These are phyloP conservation scores for Nezara viridula DNA, from an alignment of 2,888 invertebrate species.

Conservation along the genomic window DNA sequence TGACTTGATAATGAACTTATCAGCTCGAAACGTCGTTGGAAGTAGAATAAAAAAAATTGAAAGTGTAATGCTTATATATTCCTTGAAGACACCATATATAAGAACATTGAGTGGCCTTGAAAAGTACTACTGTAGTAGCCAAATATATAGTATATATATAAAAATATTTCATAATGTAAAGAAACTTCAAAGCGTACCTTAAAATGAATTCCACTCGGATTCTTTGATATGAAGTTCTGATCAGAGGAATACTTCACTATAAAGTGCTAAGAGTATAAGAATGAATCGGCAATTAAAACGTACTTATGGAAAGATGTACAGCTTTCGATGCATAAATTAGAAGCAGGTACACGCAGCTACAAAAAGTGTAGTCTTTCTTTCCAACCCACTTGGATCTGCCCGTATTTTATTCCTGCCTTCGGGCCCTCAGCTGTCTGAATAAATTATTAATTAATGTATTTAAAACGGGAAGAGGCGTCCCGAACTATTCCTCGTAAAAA, in stretches of 20 bases:
- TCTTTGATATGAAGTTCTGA: background rate
- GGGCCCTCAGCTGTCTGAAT: background rate
- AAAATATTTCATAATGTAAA: too few species aligned
- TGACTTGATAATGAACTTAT: too few species aligned
- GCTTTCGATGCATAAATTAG: background rate
- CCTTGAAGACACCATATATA: too few species aligned
- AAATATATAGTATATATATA: too few species aligned
- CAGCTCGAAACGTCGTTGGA: too few species aligned
- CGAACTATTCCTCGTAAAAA: constrained; percentile 32
- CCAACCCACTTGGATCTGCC: background rate
- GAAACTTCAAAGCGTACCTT: too few species aligned
- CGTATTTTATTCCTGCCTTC: background rate
- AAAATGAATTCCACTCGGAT: background rate
- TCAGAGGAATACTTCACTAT: background rate
- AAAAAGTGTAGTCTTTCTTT: background rate
- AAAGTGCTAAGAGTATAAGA: background rate
- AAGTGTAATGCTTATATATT: too few species aligned
- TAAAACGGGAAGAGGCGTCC: background rate
- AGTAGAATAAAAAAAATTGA: too few species aligned
- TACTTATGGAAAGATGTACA: background rate
- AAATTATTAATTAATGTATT: constrained; percentile 51
- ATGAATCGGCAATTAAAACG: constrained; percentile 40
- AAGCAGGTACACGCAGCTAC: background rate
- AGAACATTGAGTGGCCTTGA: too few species aligned
- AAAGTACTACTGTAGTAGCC: too few species aligned